A percentile compares a stretch with the other conserved stretches of the same genome.
phyloP scores from a whole-genome alignment of 2,797 vertebrate species.

The Acanthiza pusilla region DNA sequence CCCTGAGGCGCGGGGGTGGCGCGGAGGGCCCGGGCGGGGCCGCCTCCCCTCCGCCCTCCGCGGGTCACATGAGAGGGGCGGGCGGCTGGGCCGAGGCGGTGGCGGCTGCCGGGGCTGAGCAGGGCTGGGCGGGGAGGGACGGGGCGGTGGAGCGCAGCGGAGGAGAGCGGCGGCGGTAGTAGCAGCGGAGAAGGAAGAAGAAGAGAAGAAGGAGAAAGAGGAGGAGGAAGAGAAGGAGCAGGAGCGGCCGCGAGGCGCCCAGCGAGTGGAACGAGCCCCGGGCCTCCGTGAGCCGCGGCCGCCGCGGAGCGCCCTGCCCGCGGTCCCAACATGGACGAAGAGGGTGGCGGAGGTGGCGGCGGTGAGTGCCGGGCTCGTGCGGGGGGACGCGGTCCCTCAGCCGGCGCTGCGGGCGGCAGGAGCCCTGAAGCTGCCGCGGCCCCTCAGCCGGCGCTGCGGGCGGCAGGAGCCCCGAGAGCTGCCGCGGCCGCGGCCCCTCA shows the following conservation, averaged over 20 bases:
- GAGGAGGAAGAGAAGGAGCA: neutral
- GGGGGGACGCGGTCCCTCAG: neutral
- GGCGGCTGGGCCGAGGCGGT: slow-evolving; percentile 14
- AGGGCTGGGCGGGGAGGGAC: neutral
- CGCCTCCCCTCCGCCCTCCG: neutral
- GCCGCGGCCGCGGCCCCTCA: neutral
- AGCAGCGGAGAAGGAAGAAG: neutral
- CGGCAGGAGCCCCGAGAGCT: neutral
- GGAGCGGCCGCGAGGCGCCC: neutral
- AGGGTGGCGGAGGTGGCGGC: slow-evolving; percentile 64
- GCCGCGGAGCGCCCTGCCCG: neutral
- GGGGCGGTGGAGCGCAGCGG: neutral
- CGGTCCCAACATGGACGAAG: slow-evolving; percentile 70
- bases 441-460: neutral
- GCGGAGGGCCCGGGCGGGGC: neutral
- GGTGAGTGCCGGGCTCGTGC: slow-evolving; percentile 56
- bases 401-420: no score
- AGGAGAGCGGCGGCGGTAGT: neutral
- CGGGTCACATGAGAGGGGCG: slow-evolving; percentile 50
- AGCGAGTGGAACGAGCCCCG: neutral
- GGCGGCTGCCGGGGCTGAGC: neutral
- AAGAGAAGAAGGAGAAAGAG: neutral
- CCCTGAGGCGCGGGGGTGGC: neutral
- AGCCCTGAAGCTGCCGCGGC: neutral
- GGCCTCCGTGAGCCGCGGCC: neutral